phyloP scores from a whole-genome alignment of 2,888 invertebrate genomes.

The Xestia rhomboidea region DNA sequence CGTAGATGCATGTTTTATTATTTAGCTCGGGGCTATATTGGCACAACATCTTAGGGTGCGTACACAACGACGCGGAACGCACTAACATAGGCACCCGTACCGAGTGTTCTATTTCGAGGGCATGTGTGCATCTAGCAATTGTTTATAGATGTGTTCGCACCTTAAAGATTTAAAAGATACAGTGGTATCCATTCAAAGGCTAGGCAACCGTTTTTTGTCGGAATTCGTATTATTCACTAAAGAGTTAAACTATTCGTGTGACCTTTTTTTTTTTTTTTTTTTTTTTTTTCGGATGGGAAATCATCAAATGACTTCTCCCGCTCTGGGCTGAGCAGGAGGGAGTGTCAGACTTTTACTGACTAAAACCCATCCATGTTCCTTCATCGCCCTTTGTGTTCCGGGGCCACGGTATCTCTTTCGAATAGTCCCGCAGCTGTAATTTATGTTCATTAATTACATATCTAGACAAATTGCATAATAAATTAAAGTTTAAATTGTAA shows the following conservation, averaged over 20 bases:
- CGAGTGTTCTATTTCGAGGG: not conserved
- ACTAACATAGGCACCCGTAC: not conserved
- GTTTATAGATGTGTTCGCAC: constrained; percentile 5
- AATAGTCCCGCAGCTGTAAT: constrained; percentile 38
- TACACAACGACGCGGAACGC: constrained; percentile 12
- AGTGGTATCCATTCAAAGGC: constrained; percentile 6
- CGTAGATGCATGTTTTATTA: constrained; percentile 47
- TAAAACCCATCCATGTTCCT: no score
- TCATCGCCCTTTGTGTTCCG: no score
- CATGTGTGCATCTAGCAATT: not conserved
- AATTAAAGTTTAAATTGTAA: constrained; percentile 44
- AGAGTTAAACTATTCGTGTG: constrained; percentile 25
- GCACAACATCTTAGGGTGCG: constrained; percentile 17
- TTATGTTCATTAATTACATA: constrained; percentile 59
- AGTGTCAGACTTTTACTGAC: no score
- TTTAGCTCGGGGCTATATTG: constrained; percentile 38
- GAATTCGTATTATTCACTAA: constrained; percentile 37
- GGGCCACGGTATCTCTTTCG: no score
- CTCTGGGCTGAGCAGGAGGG: no score
- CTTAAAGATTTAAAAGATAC: constrained; percentile 6
- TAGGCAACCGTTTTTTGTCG: constrained; percentile 27
- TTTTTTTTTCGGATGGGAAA: no score
- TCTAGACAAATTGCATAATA: constrained; percentile 53
- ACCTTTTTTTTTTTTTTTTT: no score
- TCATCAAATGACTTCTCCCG: no score